phyloP scores from a whole-genome alignment of 2,888 invertebrate genomes.

The Coremacera marginata region DNA sequence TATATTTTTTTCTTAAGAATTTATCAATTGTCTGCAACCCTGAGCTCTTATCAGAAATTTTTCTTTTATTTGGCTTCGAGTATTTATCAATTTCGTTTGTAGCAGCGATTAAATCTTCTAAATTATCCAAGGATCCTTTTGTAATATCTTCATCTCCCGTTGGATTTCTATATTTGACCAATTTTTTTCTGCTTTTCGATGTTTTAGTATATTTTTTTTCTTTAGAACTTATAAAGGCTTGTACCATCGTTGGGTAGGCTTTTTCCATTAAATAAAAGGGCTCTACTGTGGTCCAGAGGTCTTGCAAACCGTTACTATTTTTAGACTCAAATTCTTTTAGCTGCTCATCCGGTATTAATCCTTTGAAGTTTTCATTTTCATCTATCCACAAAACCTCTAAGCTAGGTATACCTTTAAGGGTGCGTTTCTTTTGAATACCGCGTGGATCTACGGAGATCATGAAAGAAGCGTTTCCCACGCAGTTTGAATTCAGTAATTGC shows the following conservation, averaged over 20 bases:
- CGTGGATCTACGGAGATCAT: slow-evolving; percentile 68
- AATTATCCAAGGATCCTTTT: slow-evolving; percentile 56
- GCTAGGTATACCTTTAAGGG: slow-evolving; percentile 75
- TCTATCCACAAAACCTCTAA: slow-evolving; percentile 82
- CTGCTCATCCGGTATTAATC: slow-evolving; percentile 75
- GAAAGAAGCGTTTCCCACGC: slow-evolving; percentile 7
- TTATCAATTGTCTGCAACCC: slow-evolving; percentile 65
- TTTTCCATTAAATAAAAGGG: slow-evolving; percentile 75
- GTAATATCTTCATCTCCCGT: too few relatives aligned
- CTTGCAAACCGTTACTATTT: slow-evolving; percentile 68
- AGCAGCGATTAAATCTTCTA: slow-evolving; percentile 51
- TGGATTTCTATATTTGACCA: background rate
- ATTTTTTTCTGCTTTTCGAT: background rate
- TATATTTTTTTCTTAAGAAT: slow-evolving; percentile 55
- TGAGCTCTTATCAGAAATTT: slow-evolving; percentile 63
- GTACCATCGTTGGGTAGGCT: slow-evolving; percentile 76
- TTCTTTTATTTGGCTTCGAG: slow-evolving; percentile 47
- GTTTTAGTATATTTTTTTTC: slow-evolving; percentile 64
- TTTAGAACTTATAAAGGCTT: slow-evolving; percentile 73
- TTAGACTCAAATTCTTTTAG: slow-evolving; percentile 70
- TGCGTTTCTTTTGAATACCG: slow-evolving; percentile 73
- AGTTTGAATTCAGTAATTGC: slow-evolving; percentile 71
- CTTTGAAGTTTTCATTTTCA: slow-evolving; percentile 72
- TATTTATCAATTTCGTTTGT: slow-evolving; percentile 59
- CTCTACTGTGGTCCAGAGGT: slow-evolving; percentile 78